These are phyloP conservation scores for Odontocolon sp. DNA, from an alignment of 2,888 invertebrate species.

Conservation along the genomic window DNA sequence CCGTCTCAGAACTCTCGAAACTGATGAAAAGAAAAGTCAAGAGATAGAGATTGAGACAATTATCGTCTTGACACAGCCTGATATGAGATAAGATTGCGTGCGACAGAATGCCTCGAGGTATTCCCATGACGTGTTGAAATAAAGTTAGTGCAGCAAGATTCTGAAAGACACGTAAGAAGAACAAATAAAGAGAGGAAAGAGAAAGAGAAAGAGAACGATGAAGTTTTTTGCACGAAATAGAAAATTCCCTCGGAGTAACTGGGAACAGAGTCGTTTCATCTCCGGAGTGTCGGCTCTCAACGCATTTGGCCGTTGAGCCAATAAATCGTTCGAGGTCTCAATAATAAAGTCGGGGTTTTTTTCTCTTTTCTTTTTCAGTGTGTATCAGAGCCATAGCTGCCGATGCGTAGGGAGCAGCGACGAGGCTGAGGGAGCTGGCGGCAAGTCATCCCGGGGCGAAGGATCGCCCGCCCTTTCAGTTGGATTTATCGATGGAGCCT, in stretches of 20 bases:
- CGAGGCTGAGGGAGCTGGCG: constrained; percentile 43
- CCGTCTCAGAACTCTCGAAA: constrained; percentile 1
- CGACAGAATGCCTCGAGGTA: constrained; percentile 27
- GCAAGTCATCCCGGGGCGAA: constrained; percentile 32
- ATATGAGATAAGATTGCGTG: constrained; percentile 31
- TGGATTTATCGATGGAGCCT: constrained; percentile 69
- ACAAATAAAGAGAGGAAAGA: constrained; percentile 2
- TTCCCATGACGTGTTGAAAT: constrained; percentile 49
- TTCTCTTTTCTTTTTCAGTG: constrained; percentile 47
- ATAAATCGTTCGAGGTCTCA: constrained; percentile 51
- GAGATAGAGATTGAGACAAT: constrained; percentile 46
- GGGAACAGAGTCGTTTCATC: constrained; percentile 5
- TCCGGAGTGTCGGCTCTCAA: background rate
- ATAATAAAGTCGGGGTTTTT: constrained; percentile 47
- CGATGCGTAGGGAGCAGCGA: constrained; percentile 54
- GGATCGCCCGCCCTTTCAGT: constrained; percentile 23
- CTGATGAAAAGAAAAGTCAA: constrained; percentile 14
- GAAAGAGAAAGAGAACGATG: constrained; percentile 5
- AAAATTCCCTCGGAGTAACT: constrained; percentile 34
- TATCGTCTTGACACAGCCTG: constrained; percentile 20
- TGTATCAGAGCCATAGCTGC: constrained; percentile 23
- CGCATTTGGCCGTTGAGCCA: constrained; percentile 12
- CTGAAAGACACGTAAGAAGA: background rate
- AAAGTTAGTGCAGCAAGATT: constrained; percentile 47
- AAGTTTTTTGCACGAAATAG: constrained; percentile 16